A percentile compares a stretch with the other conserved stretches of the same genome.
These are phyloP conservation scores for Hyposmocoma kahamanoa DNA, from an alignment of 1,140 invertebrate species.

Conservation along the genomic window DNA sequence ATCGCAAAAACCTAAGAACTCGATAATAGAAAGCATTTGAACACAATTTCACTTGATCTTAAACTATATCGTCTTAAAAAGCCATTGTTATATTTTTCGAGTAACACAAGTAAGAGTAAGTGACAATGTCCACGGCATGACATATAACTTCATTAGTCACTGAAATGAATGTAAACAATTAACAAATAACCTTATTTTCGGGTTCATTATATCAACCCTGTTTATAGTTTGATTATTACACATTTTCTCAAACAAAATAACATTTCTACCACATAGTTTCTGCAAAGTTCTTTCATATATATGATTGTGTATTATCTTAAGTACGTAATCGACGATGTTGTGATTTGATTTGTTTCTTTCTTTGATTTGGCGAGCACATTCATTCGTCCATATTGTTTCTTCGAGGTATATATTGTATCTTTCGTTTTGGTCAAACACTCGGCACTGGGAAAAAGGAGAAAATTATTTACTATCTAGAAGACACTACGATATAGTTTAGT, in stretches of 20 bases:
- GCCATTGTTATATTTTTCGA: no score
- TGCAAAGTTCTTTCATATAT: conserved; percentile 27
- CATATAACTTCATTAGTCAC: no score
- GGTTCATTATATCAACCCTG: conserved; percentile 18
- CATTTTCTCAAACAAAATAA: conserved; percentile 19
- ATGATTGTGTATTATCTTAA: conserved; percentile 7
- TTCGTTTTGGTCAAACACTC: conserved; percentile 61
- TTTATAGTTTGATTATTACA: not conserved
- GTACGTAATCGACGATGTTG: not conserved
- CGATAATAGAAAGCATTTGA: no score
- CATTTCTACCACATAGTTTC: conserved; percentile 34
- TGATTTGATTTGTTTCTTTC: not conserved
- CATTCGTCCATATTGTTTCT: conserved; percentile 38
- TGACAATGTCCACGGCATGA: no score
- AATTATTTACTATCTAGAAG: no score
- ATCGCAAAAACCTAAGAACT: no score
- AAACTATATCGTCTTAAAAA: no score
- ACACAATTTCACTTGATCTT: no score
- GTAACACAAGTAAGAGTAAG: no score
- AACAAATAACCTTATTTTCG: conserved; percentile 38
- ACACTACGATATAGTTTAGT: no score
- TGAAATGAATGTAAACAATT: no score
- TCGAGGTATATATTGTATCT: conserved; percentile 54
- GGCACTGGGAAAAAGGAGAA: conserved; percentile 28
- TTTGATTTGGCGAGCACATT: conserved; percentile 25